phyloP scores from a whole-genome alignment of 1,140 invertebrate genomes.

The Neodiprion fabricii region DNA sequence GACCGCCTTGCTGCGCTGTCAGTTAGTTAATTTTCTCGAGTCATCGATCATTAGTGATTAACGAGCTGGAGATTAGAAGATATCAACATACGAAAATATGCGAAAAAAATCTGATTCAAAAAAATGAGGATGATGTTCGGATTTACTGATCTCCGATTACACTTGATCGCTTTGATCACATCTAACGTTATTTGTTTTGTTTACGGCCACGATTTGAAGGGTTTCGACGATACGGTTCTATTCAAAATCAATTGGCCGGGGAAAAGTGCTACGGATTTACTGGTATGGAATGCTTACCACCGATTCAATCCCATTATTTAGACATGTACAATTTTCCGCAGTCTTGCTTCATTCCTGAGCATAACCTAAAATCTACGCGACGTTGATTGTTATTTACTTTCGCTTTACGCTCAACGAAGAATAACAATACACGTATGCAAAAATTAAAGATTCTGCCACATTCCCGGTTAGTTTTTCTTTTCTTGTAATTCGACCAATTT shows the following conservation, averaged over 20 bases:
- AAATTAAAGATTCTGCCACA: not conserved
- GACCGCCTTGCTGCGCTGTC: not conserved
- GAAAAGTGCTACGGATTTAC: conserved; percentile 57
- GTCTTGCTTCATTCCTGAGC: not conserved
- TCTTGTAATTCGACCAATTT: conserved; percentile 4
- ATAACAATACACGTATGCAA: not conserved
- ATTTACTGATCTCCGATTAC: not conserved
- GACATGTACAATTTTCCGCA: conserved; percentile 8
- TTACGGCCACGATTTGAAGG: conserved; percentile 67
- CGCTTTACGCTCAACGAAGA: conserved; percentile 7
- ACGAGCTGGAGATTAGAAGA: not conserved
- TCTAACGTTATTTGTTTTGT: conserved; percentile 11
- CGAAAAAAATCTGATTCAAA: not conserved
- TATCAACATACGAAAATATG: not conserved
- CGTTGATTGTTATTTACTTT: conserved; percentile 18
- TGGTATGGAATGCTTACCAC: conserved; percentile 48
- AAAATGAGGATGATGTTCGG: not conserved
- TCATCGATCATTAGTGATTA: not conserved
- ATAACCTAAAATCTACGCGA: not conserved
- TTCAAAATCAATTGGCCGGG: conserved; percentile 85
- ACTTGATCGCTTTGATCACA: not conserved
- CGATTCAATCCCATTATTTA: conserved; percentile 23
- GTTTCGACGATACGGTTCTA: conserved; percentile 82
- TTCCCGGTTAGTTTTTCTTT: not conserved
- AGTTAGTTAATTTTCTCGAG: not conserved